phyloP scores from a whole-genome alignment of 2,888 invertebrate species.

The Stenurella melanura region DNA sequence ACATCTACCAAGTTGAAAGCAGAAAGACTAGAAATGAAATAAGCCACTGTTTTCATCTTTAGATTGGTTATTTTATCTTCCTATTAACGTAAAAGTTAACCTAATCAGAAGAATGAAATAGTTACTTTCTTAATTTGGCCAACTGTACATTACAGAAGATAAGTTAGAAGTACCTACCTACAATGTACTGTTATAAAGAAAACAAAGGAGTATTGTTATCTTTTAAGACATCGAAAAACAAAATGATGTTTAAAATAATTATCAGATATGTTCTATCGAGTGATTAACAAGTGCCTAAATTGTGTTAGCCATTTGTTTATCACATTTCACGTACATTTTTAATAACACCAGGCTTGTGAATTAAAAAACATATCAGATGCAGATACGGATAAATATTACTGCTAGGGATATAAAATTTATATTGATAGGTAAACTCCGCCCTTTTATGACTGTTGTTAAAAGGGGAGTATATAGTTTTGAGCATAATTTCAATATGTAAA shows the following conservation, averaged over 20 bases:
- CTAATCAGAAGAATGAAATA: too few species aligned
- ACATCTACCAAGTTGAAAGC: too few species aligned
- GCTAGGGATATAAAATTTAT: constrained; percentile 29
- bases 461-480: constrained; percentile 28
- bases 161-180: too few species aligned
- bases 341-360: constrained; percentile 9
- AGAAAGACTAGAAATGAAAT: too few species aligned
- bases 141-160: too few species aligned
- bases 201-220: constrained; percentile 12
- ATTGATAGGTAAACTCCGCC: constrained; percentile 25
- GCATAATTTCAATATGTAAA: background rate
- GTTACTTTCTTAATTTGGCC: too few species aligned
- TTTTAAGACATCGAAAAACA: constrained; percentile 23
- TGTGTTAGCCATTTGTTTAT: constrained; percentile 23
- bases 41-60: too few species aligned
- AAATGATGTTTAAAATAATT: background rate
- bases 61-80: too few species aligned
- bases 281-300: constrained; percentile 7
- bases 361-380: constrained; percentile 29
- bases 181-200: background rate
- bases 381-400: constrained; percentile 31
- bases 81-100: too few species aligned
- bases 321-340: constrained; percentile 5
- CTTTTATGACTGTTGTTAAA: constrained; percentile 28
- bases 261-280: constrained; percentile 13